A percentile compares a stretch with the other conserved stretches of the same genome.
phyloP scores from a whole-genome alignment of 2,797 vertebrate species.

The Anguilla anguilla region DNA sequence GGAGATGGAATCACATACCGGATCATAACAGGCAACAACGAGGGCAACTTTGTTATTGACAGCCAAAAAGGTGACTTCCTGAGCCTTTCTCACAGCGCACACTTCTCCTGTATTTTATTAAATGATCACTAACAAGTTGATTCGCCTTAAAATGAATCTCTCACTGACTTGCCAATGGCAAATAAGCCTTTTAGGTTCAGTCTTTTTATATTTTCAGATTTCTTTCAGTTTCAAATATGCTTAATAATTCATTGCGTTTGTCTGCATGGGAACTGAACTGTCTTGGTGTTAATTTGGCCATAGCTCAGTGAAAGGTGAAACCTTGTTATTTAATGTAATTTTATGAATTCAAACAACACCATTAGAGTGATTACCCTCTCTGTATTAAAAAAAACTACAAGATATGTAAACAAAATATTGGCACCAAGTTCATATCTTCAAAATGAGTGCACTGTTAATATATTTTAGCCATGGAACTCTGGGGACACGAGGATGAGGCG shows the following conservation, averaged over 20 bases:
- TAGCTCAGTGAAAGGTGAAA: constrained; percentile 68
- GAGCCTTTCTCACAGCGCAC: constrained; percentile 50
- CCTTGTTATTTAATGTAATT: constrained; percentile 62
- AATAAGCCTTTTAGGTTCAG: neutral
- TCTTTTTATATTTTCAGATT: constrained; percentile 49
- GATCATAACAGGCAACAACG: constrained; percentile 81
- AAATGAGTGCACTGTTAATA: neutral
- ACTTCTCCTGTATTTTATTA: constrained; percentile 30
- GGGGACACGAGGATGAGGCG: neutral
- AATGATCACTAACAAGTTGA: neutral
- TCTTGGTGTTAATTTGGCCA: constrained; percentile 64
- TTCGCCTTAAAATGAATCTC: neutral
- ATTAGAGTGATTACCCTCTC: neutral
- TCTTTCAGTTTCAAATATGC: constrained; percentile 52
- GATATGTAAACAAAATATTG: neutral
- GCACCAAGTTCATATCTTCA: neutral
- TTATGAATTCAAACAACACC: constrained; percentile 62
- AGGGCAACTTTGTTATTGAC: constrained; percentile 88
- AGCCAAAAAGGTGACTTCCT: constrained; percentile 81
- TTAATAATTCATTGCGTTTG: constrained; percentile 65
- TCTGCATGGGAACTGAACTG: constrained; percentile 29
- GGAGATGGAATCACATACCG: constrained; percentile 83
- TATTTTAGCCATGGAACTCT: neutral
- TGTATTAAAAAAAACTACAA: neutral
- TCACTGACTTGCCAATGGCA: neutral